phyloP scores from a whole-genome alignment of 1,140 invertebrate genomes.

The Hetaerina americana region DNA sequence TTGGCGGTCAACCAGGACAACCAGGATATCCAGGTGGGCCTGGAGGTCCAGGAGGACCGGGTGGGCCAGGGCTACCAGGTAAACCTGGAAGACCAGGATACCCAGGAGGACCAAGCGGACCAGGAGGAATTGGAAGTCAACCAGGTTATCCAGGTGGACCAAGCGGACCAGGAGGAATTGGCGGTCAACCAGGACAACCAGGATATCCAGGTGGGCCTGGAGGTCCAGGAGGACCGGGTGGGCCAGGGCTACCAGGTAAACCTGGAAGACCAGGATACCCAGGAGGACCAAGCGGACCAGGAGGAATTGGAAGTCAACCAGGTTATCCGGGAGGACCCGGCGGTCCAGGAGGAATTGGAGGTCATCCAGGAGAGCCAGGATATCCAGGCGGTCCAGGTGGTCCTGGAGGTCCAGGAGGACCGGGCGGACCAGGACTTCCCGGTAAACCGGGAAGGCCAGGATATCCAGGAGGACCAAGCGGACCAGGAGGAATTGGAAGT shows the following conservation, averaged over 20 bases:
- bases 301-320: no score
- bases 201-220: conserved; percentile 2
- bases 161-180: no score
- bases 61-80: conserved; percentile 11
- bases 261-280: neutral
- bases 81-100: conserved; percentile 11
- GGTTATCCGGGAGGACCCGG: no score
- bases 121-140: neutral
- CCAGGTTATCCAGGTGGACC: conserved; percentile 2
- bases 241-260: no score
- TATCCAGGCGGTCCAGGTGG: neutral
- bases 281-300: conserved; percentile 26
- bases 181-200: neutral
- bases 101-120: conserved; percentile 9
- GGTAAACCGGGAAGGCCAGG: conserved; percentile 6
- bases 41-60: no score
- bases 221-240: conserved; percentile 18
- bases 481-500: neutral
- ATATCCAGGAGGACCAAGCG: neutral
- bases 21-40: no score
- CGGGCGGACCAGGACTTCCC: neutral
- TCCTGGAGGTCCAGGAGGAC: neutral
- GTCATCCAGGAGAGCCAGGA: neutral
- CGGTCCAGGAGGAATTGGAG: no score
- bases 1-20: neutral